Evolutionary conservation across 2,888 invertebrate species (phyloP).

Genomic region (Macropis europaea): DNA sequence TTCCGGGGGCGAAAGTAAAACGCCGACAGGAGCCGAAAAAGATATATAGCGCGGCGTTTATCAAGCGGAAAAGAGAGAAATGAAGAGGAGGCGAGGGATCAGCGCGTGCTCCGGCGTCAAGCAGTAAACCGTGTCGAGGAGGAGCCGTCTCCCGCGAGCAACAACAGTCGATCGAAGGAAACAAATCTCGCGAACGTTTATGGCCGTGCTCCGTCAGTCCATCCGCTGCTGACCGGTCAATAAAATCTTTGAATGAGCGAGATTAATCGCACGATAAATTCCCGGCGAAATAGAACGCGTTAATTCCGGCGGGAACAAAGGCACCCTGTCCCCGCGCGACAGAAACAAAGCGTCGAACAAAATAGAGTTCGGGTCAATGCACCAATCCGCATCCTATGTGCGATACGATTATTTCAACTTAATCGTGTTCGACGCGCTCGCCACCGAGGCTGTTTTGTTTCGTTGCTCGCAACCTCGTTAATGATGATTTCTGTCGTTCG

Average conservation of each 20-base stretch:
- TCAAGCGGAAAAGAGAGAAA: neutral
- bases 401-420: constrained; percentile 6
- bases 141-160: neutral
- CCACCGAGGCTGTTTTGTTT: neutral
- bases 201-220: neutral
- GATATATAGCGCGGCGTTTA: constrained; percentile 25
- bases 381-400: neutral
- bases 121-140: constrained; percentile 5
- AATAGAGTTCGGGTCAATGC: constrained; percentile 1
- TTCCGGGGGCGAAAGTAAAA: constrained; percentile 33
- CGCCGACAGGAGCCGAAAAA: neutral
- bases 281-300: neutral
- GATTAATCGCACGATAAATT: constrained; percentile 8
- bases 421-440: constrained; percentile 11
- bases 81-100: neutral
- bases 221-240: neutral
- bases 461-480: too few species aligned
- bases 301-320: neutral
- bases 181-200: constrained; percentile 2
- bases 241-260: constrained; percentile 13
- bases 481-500: constrained; percentile 2
- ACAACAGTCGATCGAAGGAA: neutral
- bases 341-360: neutral
- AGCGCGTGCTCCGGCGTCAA: neutral
- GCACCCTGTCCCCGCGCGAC: neutral